Base-by-base conservation (phyloP, 2,113 vertebrate species). In the Phalacrocorax pelagicus region DNA sequence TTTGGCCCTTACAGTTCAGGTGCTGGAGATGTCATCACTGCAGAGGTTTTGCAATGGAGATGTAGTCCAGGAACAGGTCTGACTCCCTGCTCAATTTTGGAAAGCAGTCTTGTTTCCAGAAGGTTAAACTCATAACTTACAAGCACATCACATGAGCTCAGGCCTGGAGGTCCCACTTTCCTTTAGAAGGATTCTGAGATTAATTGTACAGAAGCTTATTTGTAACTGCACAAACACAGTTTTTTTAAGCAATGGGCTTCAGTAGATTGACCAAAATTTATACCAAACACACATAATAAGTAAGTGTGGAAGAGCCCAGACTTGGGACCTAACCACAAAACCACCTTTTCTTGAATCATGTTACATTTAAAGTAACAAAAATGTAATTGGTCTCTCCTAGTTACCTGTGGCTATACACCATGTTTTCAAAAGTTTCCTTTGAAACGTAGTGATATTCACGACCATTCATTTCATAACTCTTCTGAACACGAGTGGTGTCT, bases 381-480 rank as follows among this genome's bases (percentile, higher is more conserved):
- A 6, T 17, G 9, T 63, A 52, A 88, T 77, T 72, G 4, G 36
- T 81, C 29, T 24, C 14, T 90, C 26, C 62, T 70, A 29, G 47
- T 82, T 93, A 99, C 99, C 98, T 99, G 97, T 99, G 98, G 94
- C 98, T 99, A 26, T 98, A 98, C 13, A 99, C 95, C 98, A 99
- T 99, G 91, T 97, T 99, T 98, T 99, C 99, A 96, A 99, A 99
- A 52, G 98, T 97, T 95, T 99, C 99, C 70, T 98, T 98, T 42
- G 98, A 98, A 92, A 99, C 97, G n/a, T 99, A 99, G 92, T 99
- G 98, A 98, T 99, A 99, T 69, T 99, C 99, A 94, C 99, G 98
- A 15, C 99, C 99, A 19, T 98, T 98, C 81, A 99, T 98, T 98
- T 99, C 99, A 42, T 99, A 99, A 83, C 97, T 99, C 97, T 98